Evolutionary conservation across 2,797 vertebrate genomes (phyloP).

Genomic region (Squalus acanthias): DNA sequence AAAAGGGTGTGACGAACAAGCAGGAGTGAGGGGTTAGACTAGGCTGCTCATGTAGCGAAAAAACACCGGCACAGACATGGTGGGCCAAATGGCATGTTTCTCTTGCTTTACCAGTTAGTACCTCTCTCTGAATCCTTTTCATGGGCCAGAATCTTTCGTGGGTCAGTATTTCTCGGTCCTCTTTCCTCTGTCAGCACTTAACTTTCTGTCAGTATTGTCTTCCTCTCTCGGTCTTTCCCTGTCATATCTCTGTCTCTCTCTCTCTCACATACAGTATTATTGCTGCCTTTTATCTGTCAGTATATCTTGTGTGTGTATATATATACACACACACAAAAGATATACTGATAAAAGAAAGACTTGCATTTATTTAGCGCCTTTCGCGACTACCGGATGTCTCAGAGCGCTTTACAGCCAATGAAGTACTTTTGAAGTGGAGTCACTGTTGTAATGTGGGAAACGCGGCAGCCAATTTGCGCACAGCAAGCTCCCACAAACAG

Average conservation of each 20-base stretch:
- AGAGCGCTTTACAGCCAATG: too few relatives aligned
- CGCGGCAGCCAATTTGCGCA: too few relatives aligned
- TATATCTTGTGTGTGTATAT: too few relatives aligned
- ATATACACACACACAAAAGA: background rate
- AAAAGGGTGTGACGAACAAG: background rate
- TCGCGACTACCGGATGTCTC: too few relatives aligned
- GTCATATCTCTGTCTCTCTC: background rate
- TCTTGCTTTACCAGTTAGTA: background rate
- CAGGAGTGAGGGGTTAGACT: background rate
- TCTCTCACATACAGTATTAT: background rate
- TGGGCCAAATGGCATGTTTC: background rate
- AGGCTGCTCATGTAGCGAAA: background rate
- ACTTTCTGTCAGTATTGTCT: too few relatives aligned
- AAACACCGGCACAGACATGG: background rate
- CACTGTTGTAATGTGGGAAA: too few relatives aligned
- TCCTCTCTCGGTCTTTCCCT: background rate
- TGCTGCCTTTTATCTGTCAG: background rate
- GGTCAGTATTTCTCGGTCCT: background rate
- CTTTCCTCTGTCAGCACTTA: background rate
- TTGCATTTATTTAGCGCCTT: too few relatives aligned
- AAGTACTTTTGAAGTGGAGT: too few relatives aligned
- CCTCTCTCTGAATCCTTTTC: background rate
- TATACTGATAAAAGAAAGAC: too few relatives aligned
- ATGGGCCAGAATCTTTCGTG: background rate
- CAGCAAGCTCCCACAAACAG: too few relatives aligned